These are phyloP conservation scores for Anguilla megastoma DNA, from an alignment of 2,797 vertebrate genomes.

Conservation along the genomic window DNA sequence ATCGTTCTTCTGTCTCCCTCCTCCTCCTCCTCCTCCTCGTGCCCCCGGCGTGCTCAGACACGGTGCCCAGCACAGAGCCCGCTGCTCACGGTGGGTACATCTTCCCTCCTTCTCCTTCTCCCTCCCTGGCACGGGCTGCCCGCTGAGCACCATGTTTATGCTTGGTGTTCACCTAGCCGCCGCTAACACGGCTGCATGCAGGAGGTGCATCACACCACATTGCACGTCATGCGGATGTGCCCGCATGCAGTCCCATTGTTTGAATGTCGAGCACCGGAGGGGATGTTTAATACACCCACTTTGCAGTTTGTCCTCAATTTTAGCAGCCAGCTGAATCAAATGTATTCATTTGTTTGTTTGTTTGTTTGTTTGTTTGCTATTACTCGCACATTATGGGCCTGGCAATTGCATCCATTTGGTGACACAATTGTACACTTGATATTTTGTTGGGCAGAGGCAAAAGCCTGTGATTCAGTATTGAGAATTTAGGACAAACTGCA, in stretches of 20 bases:
- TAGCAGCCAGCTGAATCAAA: neutral
- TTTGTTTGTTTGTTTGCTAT: neutral
- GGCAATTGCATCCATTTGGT: neutral
- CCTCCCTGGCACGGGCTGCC: slow-evolving; percentile 34
- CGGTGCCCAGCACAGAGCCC: slow-evolving; percentile 80
- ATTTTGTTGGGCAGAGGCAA: no score
- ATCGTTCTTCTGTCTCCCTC: slow-evolving; percentile 78
- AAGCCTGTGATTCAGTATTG: neutral
- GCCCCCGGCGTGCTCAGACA: slow-evolving; percentile 83
- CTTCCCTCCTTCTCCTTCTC: slow-evolving; percentile 55
- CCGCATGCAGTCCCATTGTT: neutral
- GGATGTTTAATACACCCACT: neutral
- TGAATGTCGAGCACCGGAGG: neutral
- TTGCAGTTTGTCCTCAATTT: slow-evolving; percentile 15
- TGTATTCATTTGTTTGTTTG: no score
- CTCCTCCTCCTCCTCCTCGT: slow-evolving; percentile 63
- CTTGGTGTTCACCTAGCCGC: neutral
- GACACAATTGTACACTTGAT: neutral
- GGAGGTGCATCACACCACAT: neutral
- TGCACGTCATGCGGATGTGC: neutral
- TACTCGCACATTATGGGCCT: neutral
- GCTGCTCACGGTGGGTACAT: slow-evolving; percentile 86
- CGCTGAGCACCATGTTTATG: neutral
- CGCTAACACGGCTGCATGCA: neutral
- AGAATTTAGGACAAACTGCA: neutral